Conservation (phyloP, 1,140 invertebrate species). For the Drosophila orosa region DNA sequence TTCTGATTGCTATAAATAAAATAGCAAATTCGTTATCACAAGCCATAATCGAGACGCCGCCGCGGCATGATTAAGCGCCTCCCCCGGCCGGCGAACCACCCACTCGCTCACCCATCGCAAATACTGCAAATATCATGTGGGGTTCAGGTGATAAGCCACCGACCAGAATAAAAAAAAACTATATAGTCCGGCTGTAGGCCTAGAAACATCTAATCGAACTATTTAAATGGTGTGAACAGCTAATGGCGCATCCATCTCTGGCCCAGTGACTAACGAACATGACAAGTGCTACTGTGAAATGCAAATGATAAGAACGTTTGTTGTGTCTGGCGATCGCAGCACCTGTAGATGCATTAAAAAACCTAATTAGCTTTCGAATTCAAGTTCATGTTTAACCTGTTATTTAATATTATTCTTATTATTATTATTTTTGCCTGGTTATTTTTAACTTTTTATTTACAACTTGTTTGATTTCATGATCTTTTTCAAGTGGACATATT, state of each 20-base stretch:
- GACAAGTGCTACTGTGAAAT: slow-evolving; percentile 42
- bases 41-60: slow-evolving; percentile 63
- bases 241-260: slow-evolving; percentile 56
- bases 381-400: neutral
- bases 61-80: slow-evolving; percentile 64
- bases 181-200: slow-evolving; percentile 23
- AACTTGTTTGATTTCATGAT: too few species aligned
- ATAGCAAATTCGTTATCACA: slow-evolving; percentile 61
- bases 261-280: slow-evolving; percentile 51
- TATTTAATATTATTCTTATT: neutral
- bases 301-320: slow-evolving; percentile 22
- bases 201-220: slow-evolving; percentile 37
- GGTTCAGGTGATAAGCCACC: slow-evolving; percentile 52
- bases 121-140: slow-evolving; percentile 55
- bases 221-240: slow-evolving; percentile 25
- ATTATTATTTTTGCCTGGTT: too few species aligned
- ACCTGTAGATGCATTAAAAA: slow-evolving; percentile 3
- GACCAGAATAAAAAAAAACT: slow-evolving; percentile 4
- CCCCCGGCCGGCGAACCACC: slow-evolving; percentile 6
- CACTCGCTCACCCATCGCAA: slow-evolving; percentile 13
- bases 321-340: slow-evolving; percentile 27
- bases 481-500: too few species aligned
- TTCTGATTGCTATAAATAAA: slow-evolving; percentile 71
- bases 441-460: too few species aligned
- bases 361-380: neutral